Evolutionary conservation across 2,113 vertebrate species (phyloP).

Genomic region (Anhinga rufa): DNA sequence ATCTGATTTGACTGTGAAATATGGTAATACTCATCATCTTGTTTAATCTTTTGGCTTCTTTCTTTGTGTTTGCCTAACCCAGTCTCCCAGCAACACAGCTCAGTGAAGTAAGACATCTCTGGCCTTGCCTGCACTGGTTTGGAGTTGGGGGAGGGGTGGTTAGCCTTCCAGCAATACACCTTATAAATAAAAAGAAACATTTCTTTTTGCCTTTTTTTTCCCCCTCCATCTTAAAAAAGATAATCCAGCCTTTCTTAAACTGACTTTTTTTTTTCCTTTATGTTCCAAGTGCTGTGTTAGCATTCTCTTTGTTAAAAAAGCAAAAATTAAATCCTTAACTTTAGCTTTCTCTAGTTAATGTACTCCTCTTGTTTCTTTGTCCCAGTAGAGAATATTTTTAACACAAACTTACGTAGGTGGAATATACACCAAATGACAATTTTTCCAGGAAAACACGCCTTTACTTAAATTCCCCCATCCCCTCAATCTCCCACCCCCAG

Average conservation of each 20-base stretch:
- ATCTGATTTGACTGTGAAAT: slow-evolving; percentile 35
- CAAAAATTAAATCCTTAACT: not conserved
- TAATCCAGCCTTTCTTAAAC: not conserved
- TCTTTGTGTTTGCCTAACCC: slow-evolving; percentile 21
- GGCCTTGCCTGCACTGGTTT: not conserved
- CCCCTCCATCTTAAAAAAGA: not conserved
- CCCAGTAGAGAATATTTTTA: not conserved
- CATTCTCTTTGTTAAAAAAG: not conserved
- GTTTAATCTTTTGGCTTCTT: slow-evolving; percentile 22
- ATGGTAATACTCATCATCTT: not conserved
- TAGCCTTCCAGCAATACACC: not conserved
- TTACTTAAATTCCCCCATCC: not conserved
- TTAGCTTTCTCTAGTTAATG: not conserved
- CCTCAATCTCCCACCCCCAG: not conserved
- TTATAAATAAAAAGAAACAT: not conserved
- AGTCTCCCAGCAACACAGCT: slow-evolving; percentile 16
- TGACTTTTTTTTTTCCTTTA: not conserved
- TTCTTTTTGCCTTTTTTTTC: not conserved
- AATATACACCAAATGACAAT: not conserved
- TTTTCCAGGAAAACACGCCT: not conserved
- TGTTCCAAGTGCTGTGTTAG: not conserved
- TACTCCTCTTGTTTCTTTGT: not conserved
- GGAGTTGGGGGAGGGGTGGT: not conserved
- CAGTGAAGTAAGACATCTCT: not conserved
- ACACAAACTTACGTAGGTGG: not conserved